phyloP scores from a whole-genome alignment of 2,113 vertebrate genomes.

The Pangasianodon gigas region DNA sequence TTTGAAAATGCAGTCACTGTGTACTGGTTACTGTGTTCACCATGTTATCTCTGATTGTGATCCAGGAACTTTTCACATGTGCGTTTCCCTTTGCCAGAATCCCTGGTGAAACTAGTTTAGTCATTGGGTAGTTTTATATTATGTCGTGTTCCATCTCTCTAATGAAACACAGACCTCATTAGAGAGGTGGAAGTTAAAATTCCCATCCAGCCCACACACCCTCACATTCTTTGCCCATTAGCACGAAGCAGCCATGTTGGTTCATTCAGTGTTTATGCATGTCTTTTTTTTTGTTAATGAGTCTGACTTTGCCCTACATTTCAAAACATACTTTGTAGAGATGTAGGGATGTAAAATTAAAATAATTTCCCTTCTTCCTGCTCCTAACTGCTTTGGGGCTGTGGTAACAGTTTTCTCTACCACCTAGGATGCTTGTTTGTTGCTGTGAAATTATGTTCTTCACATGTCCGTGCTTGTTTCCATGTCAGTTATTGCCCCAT shows the following conservation, averaged over 20 bases:
- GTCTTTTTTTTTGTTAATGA: background rate
- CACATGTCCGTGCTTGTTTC: background rate
- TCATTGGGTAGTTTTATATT: conserved; percentile 30
- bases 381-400: conserved; percentile 16
- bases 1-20: background rate
- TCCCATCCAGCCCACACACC: background rate
- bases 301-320: background rate
- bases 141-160: background rate
- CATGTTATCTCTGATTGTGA: background rate
- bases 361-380: background rate
- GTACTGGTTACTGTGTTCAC: background rate
- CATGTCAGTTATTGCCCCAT: background rate
- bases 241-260: background rate
- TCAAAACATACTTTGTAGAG: background rate
- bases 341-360: background rate
- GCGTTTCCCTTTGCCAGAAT: background rate
- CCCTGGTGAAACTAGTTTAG: background rate
- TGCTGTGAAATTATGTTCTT: conserved; percentile 17
- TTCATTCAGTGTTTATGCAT: background rate
- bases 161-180: conserved; percentile 33
- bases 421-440: conserved; percentile 20
- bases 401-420: conserved; percentile 19
- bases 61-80: conserved; percentile 1
- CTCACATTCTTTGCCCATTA: background rate
- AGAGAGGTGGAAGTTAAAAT: background rate